Conservation (phyloP, 2,888 invertebrate genomes). For the Platycnemis pennipes region DNA sequence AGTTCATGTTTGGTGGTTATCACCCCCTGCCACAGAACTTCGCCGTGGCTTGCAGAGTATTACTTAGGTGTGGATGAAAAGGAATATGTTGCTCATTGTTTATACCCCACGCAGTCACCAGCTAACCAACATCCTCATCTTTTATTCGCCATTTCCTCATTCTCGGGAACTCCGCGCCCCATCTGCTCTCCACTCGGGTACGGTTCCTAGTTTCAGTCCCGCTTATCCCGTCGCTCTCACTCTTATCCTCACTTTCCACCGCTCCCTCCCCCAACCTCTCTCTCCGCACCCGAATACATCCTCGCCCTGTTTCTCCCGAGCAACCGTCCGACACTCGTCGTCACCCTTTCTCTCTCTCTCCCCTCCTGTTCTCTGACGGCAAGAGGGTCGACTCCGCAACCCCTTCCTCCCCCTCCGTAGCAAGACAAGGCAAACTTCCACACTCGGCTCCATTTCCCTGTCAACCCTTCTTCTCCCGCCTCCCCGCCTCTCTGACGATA, state of each 20-base stretch:
- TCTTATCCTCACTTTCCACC: background rate
- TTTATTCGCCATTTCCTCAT: too few species aligned
- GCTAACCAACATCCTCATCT: too few species aligned
- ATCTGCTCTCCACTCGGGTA: too few species aligned
- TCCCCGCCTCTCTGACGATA: background rate
- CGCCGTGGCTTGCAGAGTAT: too few species aligned
- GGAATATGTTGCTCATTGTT: too few species aligned
- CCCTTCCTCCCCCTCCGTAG: background rate
- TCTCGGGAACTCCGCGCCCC: too few species aligned
- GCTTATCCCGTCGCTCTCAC: background rate
- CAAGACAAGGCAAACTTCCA: constrained; percentile 12
- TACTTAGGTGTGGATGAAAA: too few species aligned
- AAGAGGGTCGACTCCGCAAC: background rate
- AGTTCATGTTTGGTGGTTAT: too few species aligned
- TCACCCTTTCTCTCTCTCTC: background rate
- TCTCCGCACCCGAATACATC: background rate
- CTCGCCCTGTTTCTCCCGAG: background rate
- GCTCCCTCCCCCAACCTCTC: background rate
- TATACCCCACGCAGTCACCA: too few species aligned
- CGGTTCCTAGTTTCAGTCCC: background rate
- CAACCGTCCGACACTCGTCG: background rate
- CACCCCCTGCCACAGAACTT: too few species aligned
- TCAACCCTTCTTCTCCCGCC: background rate
- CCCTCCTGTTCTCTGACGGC: background rate
- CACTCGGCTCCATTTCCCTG: background rate